A percentile compares a stretch with the other conserved stretches of the same genome.
phyloP scores from a whole-genome alignment of 2,113 vertebrate genomes.

The Sisor rabdophorus region DNA sequence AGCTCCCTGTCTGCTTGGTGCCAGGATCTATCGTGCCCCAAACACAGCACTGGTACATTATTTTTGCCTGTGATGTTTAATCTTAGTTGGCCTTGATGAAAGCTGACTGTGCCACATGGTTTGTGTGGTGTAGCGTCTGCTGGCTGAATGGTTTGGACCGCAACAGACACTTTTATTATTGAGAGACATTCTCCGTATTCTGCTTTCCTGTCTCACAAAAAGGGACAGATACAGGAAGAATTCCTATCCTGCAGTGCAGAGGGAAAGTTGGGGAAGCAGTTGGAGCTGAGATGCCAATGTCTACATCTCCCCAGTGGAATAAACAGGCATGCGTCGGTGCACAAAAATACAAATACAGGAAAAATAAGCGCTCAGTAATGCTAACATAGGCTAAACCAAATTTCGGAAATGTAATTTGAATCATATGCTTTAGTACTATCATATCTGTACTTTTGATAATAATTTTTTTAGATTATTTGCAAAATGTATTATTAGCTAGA shows the following conservation, averaged over 20 bases:
- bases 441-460: too few relatives aligned
- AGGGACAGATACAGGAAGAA: slow-evolving; percentile 23
- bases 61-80: not conserved
- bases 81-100: slow-evolving; percentile 36
- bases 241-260: not conserved
- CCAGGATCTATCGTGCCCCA: not conserved
- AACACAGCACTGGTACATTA: slow-evolving; percentile 1
- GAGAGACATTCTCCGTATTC: not conserved
- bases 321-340: too few relatives aligned
- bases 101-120: slow-evolving; percentile 2
- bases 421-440: too few relatives aligned
- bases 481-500: too few relatives aligned
- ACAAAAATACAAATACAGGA: too few relatives aligned
- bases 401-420: too few relatives aligned
- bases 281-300: not conserved
- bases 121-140: slow-evolving; percentile 32
- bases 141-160: slow-evolving; percentile 7
- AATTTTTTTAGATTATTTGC: too few relatives aligned
- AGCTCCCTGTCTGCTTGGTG: not conserved
- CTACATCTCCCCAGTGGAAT: too few relatives aligned
- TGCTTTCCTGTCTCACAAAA: slow-evolving; percentile 21
- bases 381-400: too few relatives aligned
- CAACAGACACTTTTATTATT: slow-evolving; percentile 17
- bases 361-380: too few relatives aligned
- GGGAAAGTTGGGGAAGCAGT: not conserved